Base-by-base conservation (phyloP, 2,888 invertebrate genomes). In the Drosophila meridionalis region DNA sequence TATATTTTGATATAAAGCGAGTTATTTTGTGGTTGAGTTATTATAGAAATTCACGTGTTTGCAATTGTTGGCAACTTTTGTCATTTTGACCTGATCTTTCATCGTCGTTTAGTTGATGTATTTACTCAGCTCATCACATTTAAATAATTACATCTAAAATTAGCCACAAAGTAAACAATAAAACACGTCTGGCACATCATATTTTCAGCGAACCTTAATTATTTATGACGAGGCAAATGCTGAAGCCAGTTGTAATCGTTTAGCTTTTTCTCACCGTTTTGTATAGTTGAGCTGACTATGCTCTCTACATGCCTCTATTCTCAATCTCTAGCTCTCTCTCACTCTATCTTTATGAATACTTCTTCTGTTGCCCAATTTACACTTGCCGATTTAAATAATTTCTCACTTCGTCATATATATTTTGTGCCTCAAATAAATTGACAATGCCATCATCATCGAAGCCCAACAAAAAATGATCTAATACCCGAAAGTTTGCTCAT, bases 401-500 rank as follows among this genome's bases (percentile, higher is more conserved):
- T 70, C 52, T 20, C 43, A 71, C 36, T 73, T 67, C 12, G 48
- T 40, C 69, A 58, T 42, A 26, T 8, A 28, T 34, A 34, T 52
- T 60, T 28, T 34, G 32, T 48, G 71, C 36, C 36, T 42, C 11
- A 55, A 64, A 60, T 43, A 48, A 61, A 78, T 57, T 69, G 65
- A 68, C 76, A 76, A 80, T 78, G 78, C 68, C 80, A 80, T 78
- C 77, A 78, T 80, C 76, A 55, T 52, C 52, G 52, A 36, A 34
- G 34, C 36, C 20, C 34, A 64, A 57, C 56, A 73, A 43, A 77
- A 72, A 80, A 83, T 87, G 87, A 87, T 83, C 88, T 87, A 87
- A 87, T 90, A 70, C 30, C 60, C 68, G 38, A 66, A 68, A 68
- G 61, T 60, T 76, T 69, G 83, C 79, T 87, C 87, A 87, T 87